Percentiles rank a stretch among this genome's conserved stretches.
phyloP scores from a whole-genome alignment of 2,888 invertebrate species.

The Lasioglossum vierecki region DNA sequence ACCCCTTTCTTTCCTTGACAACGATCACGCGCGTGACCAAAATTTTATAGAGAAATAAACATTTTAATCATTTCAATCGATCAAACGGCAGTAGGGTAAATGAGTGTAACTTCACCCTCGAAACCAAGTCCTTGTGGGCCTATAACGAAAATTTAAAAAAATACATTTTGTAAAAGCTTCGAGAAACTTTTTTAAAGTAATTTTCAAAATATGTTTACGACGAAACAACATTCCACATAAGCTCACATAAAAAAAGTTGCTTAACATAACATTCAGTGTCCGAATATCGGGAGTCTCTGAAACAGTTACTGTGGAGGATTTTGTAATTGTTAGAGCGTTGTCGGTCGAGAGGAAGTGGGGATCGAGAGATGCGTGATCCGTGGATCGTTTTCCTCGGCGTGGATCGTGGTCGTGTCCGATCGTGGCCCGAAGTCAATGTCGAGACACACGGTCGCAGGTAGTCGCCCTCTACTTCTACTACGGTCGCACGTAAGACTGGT shows the following conservation, averaged over 20 bases:
- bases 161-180: too few species aligned
- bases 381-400: conserved; percentile 7
- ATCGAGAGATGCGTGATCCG: conserved; percentile 1
- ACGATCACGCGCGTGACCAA: too few species aligned
- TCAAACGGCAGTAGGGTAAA: too few species aligned
- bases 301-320: neutral
- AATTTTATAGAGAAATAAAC: neutral
- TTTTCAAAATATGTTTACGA: too few species aligned
- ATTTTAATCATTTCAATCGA: neutral
- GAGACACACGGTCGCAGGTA: conserved; percentile 62
- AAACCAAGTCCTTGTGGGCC: too few species aligned
- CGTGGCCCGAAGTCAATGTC: conserved; percentile 54
- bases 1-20: too few species aligned
- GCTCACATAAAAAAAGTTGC: too few species aligned
- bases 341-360: neutral
- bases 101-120: neutral
- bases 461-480: conserved; percentile 62
- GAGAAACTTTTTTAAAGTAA: too few species aligned
- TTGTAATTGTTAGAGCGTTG: neutral
- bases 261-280: too few species aligned
- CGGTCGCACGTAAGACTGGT: conserved; percentile 49
- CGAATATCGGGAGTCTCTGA: too few species aligned
- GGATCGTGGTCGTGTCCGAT: conserved; percentile 27
- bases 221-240: too few species aligned
- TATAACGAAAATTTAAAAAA: too few species aligned